Percentiles rank a stretch among this genome's conserved stretches.
Conservation (phyloP, 2,797 vertebrate species). For the Onychomys arenicola region DNA sequence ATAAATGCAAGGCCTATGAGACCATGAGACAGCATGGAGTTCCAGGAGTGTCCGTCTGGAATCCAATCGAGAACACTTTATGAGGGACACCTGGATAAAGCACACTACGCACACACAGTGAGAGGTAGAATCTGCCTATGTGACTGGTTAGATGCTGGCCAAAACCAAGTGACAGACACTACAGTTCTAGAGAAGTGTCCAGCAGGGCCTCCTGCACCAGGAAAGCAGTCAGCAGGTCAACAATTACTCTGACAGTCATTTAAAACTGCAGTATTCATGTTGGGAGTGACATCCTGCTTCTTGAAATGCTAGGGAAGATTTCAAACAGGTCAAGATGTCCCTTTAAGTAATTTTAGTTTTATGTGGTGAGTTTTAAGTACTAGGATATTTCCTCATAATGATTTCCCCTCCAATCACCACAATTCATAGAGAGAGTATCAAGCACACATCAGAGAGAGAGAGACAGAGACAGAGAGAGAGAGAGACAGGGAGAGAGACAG, state of each 20-base stretch:
- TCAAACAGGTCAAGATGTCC: not conserved
- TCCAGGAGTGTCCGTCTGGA: not conserved
- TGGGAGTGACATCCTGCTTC: not conserved
- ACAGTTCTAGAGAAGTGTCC: not conserved
- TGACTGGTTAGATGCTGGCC: not conserved
- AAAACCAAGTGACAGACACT: not conserved
- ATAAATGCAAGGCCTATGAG: not conserved
- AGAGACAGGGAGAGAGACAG: not conserved
- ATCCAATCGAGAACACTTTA: not conserved
- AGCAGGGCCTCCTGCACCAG: not conserved
- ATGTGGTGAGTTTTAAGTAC: not conserved
- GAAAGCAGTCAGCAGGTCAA: not conserved
- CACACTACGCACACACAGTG: not conserved
- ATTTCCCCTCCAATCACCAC: not conserved
- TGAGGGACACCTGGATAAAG: not conserved
- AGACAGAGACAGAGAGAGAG: not conserved
- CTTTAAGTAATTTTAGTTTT: slow-evolving; percentile 17
- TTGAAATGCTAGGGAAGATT: not conserved
- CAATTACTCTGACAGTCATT: not conserved
- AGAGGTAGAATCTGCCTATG: not conserved
- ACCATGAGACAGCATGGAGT: not conserved
- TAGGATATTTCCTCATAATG: not conserved
- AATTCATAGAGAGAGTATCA: not conserved
- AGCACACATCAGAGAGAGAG: not conserved
- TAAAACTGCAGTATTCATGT: not conserved